These are phyloP conservation scores for Drosophila sproati DNA, from an alignment of 1,140 invertebrate species.

Conservation along the genomic window DNA sequence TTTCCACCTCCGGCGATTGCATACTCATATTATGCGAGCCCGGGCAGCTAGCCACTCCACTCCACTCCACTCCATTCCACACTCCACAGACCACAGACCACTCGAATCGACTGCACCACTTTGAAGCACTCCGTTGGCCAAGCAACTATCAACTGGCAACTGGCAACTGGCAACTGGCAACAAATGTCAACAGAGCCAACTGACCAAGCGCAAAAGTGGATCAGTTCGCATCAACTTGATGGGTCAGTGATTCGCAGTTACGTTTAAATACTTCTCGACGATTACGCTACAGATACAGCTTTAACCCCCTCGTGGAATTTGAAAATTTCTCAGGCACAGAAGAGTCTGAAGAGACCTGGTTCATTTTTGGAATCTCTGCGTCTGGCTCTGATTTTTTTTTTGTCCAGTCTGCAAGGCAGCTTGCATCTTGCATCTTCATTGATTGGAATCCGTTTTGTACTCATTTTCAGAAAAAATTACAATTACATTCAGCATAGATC, in stretches of 20 bases:
- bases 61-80: not conserved
- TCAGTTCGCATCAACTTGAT: conserved; percentile 30
- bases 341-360: not conserved
- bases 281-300: no score
- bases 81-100: not conserved
- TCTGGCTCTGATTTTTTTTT: no score
- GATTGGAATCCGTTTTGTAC: no score
- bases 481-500: no score
- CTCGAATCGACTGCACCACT: conserved; percentile 4
- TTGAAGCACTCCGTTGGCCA: conserved; percentile 11
- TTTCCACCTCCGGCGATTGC: conserved; percentile 64
- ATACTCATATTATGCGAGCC: conserved; percentile 54
- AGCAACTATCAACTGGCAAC: not conserved
- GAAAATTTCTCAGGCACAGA: not conserved
- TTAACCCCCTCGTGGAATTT: not conserved
- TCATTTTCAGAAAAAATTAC: no score
- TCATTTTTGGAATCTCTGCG: not conserved
- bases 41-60: conserved; percentile 3
- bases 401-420: no score
- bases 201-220: conserved; percentile 21
- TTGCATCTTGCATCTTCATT: no score
- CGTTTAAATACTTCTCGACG: conserved; percentile 1
- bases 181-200: conserved; percentile 31
- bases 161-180: not conserved
- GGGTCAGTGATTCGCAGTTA: conserved; percentile 32